phyloP scores from a whole-genome alignment of 2,797 vertebrate species.

The Brachymystax lenok region DNA sequence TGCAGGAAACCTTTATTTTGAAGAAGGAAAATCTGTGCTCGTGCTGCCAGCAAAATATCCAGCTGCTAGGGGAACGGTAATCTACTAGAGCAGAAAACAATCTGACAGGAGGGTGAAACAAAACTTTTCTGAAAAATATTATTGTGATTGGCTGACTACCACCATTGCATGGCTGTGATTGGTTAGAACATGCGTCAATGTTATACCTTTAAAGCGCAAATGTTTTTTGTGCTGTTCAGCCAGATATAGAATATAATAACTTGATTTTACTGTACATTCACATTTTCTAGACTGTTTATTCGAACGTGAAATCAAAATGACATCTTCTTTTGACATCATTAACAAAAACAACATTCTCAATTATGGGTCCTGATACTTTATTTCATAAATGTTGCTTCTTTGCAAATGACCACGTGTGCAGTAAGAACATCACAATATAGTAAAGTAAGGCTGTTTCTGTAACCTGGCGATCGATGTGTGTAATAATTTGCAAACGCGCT shows the following conservation, averaged over 20 bases:
- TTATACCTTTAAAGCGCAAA: neutral
- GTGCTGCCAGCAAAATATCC: too few relatives aligned
- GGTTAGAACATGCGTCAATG: slow-evolving; percentile 36
- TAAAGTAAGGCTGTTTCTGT: slow-evolving; percentile 9
- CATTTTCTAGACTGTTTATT: neutral
- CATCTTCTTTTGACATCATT: neutral
- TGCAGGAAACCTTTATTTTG: too few relatives aligned
- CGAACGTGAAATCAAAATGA: neutral
- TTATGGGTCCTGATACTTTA: slow-evolving; percentile 63
- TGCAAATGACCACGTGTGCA: slow-evolving; percentile 43
- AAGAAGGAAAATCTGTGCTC: too few relatives aligned
- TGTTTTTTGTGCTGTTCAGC: neutral
- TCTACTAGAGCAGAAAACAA: neutral
- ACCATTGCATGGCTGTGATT: slow-evolving; percentile 41
- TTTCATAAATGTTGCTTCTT: slow-evolving; percentile 54
- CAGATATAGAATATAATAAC: neutral
- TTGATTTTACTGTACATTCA: neutral
- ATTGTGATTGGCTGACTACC: slow-evolving; percentile 43
- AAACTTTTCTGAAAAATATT: slow-evolving; percentile 14
- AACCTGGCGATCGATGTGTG: slow-evolving; percentile 1
- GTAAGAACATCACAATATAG: slow-evolving; percentile 14
- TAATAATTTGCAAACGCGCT: neutral
- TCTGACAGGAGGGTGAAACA: neutral
- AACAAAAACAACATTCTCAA: neutral
- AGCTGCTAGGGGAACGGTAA: too few relatives aligned